phyloP scores from a whole-genome alignment of 2,888 invertebrate genomes.

The Perdita meconis region DNA sequence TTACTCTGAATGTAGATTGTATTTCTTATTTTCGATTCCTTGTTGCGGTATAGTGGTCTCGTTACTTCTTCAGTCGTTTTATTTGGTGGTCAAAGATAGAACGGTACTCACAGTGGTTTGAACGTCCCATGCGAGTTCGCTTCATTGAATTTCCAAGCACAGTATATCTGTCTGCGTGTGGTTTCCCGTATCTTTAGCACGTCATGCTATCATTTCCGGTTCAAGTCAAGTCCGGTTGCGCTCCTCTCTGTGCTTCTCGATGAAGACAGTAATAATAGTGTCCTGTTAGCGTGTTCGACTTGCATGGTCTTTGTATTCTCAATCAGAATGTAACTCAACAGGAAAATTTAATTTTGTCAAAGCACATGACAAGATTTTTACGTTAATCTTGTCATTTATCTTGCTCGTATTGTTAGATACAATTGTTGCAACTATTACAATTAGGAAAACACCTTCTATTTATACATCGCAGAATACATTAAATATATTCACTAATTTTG shows the following conservation, averaged over 20 bases:
- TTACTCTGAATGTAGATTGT: not conserved
- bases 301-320: not conserved
- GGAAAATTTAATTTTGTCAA: not conserved
- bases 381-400: too few species aligned
- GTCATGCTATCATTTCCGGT: conserved; percentile 73
- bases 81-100: conserved; percentile 26
- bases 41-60: not conserved
- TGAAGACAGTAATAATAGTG: conserved; percentile 12
- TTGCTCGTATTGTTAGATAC: too few species aligned
- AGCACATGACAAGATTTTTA: too few species aligned
- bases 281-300: not conserved
- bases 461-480: too few species aligned
- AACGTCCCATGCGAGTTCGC: conserved; percentile 46
- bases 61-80: not conserved
- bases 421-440: too few species aligned
- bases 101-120: conserved; percentile 50
- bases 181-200: conserved; percentile 74
- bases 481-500: too few species aligned
- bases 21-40: conserved; percentile 7
- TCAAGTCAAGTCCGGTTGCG: conserved; percentile 48
- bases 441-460: too few species aligned
- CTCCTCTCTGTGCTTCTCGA: conserved; percentile 30
- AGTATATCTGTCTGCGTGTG: conserved; percentile 62
- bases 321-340: not conserved
- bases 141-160: conserved; percentile 77